phyloP scores from a whole-genome alignment of 2,888 invertebrate genomes.

The Protophormia terraenovae region DNA sequence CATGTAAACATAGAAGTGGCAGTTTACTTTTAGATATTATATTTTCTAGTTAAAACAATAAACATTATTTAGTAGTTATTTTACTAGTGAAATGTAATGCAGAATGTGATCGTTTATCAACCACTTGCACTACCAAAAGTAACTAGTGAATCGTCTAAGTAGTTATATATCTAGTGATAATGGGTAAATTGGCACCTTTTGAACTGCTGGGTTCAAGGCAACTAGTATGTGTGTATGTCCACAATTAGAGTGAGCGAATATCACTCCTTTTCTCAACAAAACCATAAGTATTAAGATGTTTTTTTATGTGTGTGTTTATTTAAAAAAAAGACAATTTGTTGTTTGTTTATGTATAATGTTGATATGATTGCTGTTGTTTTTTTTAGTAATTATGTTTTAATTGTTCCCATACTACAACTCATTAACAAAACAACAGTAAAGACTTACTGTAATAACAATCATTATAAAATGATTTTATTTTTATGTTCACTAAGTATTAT shows the following conservation, averaged over 20 bases:
- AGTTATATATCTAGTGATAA: too few species aligned
- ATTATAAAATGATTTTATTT: background rate
- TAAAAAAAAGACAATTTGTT: slow-evolving; percentile 42
- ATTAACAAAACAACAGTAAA: background rate
- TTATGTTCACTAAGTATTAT: background rate
- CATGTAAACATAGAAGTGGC: too few species aligned
- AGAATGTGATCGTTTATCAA: too few species aligned
- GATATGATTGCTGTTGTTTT: background rate
- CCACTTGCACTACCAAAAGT: too few species aligned
- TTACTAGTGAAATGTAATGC: too few species aligned
- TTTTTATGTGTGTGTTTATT: background rate
- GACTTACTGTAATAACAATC: background rate
- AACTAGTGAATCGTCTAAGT: too few species aligned
- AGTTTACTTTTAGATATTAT: too few species aligned
- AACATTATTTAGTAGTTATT: too few species aligned
- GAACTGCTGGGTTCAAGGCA: too few species aligned
- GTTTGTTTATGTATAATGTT: slow-evolving; percentile 1
- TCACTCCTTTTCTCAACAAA: background rate
- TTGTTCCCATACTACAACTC: background rate
- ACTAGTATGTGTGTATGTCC: background rate
- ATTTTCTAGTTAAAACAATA: too few species aligned
- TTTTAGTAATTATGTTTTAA: slow-evolving; percentile 47
- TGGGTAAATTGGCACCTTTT: too few species aligned
- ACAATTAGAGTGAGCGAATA: background rate
- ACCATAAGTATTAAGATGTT: background rate